Conservation (phyloP, 2,113 vertebrate genomes). For the Ramphastos sulfuratus region DNA sequence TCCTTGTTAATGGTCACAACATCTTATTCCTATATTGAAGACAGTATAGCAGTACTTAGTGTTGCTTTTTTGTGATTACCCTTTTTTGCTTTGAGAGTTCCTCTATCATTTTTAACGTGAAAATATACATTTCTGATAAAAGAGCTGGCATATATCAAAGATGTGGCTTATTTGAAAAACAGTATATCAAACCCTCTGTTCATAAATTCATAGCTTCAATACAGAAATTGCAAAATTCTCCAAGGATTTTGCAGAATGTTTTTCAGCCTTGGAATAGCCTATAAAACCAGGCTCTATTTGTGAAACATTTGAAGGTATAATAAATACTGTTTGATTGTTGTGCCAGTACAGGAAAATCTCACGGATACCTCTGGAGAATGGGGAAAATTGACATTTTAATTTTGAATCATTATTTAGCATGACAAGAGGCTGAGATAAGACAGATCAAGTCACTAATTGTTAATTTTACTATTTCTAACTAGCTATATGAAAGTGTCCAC, state of each 20-base stretch:
- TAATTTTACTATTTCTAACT: not conserved
- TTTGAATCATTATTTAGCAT: not conserved
- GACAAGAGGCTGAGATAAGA: not conserved
- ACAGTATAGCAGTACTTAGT: not conserved
- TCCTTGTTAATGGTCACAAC: not conserved
- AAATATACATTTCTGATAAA: not conserved
- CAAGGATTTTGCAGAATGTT: not conserved
- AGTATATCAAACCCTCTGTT: not conserved
- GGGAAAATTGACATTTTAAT: not conserved
- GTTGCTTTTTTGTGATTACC: not conserved
- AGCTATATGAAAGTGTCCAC: not conserved
- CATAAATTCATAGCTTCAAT: not conserved
- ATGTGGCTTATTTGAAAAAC: not conserved
- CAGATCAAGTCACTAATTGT: not conserved
- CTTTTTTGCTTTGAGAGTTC: not conserved
- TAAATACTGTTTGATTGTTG: not conserved
- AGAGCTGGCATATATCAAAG: not conserved
- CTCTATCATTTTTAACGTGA: not conserved
- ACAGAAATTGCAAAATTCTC: not conserved
- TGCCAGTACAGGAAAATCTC: not conserved
- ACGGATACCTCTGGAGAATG: not conserved
- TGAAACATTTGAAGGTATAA: not conserved
- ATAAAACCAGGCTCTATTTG: not conserved
- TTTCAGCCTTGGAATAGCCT: not conserved
- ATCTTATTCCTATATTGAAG: not conserved